Conservation (phyloP, 2,888 invertebrate species). For the Apotomis betuletana region DNA sequence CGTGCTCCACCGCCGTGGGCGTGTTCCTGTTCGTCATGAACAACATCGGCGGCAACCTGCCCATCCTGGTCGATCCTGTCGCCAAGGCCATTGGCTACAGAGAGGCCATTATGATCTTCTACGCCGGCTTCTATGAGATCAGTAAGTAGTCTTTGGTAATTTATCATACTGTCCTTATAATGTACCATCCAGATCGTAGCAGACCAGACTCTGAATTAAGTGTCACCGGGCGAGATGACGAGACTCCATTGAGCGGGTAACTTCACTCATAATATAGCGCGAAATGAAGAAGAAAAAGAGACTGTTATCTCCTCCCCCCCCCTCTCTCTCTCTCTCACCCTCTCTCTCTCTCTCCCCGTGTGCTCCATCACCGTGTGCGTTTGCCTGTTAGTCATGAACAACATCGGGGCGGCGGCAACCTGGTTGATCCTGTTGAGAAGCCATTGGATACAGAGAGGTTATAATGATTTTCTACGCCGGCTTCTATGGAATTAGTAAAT, state of each 20-base stretch:
- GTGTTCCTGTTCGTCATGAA: slow-evolving; percentile 91
- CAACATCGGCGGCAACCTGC: slow-evolving; percentile 88
- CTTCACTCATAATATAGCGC: too few species aligned
- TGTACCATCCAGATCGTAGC: too few species aligned
- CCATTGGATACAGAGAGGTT: slow-evolving; percentile 91
- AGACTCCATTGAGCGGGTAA: slow-evolving; percentile 54
- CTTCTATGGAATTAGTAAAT: slow-evolving; percentile 92
- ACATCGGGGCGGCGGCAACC: slow-evolving; percentile 85
- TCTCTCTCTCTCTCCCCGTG: slow-evolving; percentile 83
- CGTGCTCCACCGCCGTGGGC: slow-evolving; percentile 93
- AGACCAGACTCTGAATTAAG: too few species aligned
- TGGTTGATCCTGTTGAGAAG: slow-evolving; percentile 93
- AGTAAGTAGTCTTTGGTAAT: slow-evolving; percentile 83
- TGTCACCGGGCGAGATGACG: too few species aligned
- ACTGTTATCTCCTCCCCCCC: too few species aligned
- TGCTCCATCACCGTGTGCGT: slow-evolving; percentile 93
- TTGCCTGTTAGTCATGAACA: slow-evolving; percentile 89
- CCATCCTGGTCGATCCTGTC: slow-evolving; percentile 93
- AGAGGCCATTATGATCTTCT: slow-evolving; percentile 93
- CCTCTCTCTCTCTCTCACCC: slow-evolving; percentile 56
- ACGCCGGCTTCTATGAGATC: slow-evolving; percentile 93
- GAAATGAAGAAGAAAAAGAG: too few species aligned
- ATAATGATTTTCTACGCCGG: slow-evolving; percentile 95
- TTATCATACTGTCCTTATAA: too few species aligned
- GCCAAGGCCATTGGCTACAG: slow-evolving; percentile 91